A percentile compares a stretch with the other conserved stretches of the same genome.
Conservation (phyloP, 2,888 invertebrate genomes). For the Cheilosia impressa region DNA sequence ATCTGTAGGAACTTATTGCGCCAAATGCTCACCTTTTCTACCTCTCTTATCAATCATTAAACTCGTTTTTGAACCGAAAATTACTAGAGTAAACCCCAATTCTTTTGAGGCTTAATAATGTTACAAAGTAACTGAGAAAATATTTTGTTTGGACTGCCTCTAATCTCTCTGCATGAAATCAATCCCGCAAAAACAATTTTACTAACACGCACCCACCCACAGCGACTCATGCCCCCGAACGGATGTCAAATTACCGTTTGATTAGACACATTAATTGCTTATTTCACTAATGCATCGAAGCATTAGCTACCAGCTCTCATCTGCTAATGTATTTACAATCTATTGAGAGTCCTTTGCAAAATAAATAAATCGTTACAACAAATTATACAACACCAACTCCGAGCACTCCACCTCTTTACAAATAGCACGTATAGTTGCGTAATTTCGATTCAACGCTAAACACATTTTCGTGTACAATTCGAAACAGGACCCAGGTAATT, state of each 20-base stretch:
- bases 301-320: constrained; percentile 38
- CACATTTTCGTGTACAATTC: constrained; percentile 40
- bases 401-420: not conserved
- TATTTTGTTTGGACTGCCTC: too few relatives aligned
- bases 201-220: too few relatives aligned
- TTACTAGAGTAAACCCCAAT: too few relatives aligned
- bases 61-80: too few relatives aligned
- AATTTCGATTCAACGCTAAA: constrained; percentile 42
- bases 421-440: constrained; percentile 5
- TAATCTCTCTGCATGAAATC: too few relatives aligned
- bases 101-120: too few relatives aligned
- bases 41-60: too few relatives aligned
- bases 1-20: too few relatives aligned
- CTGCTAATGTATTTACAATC: constrained; percentile 28
- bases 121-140: too few relatives aligned
- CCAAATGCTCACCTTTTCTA: too few relatives aligned
- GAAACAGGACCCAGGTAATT: constrained; percentile 22
- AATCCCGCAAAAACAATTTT: too few relatives aligned
- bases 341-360: constrained; percentile 1
- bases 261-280: constrained; percentile 16
- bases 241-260: not conserved
- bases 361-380: not conserved
- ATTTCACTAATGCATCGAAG: constrained; percentile 14
- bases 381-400: constrained; percentile 13
- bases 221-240: too few relatives aligned